These are phyloP conservation scores for Sylvietta virens DNA, from an alignment of 2,113 vertebrate genomes.

Conservation along the genomic window DNA sequence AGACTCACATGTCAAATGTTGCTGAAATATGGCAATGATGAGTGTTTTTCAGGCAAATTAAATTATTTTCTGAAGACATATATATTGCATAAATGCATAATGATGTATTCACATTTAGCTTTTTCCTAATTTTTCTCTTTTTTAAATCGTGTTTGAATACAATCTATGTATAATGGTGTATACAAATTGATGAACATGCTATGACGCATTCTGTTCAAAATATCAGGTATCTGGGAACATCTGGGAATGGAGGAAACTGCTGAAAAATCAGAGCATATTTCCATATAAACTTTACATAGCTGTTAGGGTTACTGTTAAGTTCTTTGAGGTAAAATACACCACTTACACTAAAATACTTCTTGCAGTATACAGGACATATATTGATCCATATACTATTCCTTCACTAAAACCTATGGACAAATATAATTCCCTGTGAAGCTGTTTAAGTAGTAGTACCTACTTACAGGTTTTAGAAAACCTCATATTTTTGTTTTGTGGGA, in stretches of 20 bases:
- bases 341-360: neutral
- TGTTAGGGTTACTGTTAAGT: neutral
- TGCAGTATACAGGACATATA: neutral
- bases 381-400: neutral
- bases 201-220: neutral
- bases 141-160: neutral
- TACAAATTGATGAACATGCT: neutral
- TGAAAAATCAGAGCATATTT: neutral
- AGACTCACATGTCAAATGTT: neutral
- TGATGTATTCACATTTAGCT: neutral
- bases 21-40: neutral
- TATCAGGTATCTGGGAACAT: neutral
- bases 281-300: neutral
- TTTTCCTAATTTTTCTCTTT: neutral
- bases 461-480: neutral
- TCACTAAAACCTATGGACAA: neutral
- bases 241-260: neutral
- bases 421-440: neutral
- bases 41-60: neutral
- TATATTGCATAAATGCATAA: neutral
- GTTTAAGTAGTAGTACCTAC: neutral
- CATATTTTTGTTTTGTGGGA: neutral
- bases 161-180: neutral
- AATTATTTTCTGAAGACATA: neutral
- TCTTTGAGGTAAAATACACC: neutral